These are phyloP conservation scores for Neosilurus mollespiculum DNA, from an alignment of 2,797 vertebrate species.

Conservation along the genomic window DNA sequence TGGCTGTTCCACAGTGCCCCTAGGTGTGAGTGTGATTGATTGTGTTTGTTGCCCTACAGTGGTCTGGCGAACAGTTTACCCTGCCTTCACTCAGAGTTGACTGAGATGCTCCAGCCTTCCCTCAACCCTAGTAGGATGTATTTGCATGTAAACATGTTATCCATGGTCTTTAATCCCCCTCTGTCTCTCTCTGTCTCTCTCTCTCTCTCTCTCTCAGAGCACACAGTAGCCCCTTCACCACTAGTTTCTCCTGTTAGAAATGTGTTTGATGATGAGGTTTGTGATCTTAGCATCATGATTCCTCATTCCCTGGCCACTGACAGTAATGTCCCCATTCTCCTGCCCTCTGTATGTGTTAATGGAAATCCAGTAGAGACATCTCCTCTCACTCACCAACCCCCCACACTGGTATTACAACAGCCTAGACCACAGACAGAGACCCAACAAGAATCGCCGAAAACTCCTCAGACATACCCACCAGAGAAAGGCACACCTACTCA, in stretches of 20 bases:
- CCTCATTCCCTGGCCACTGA: slow-evolving; percentile 65
- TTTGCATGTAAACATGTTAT: too few relatives aligned
- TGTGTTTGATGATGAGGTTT: slow-evolving; percentile 83
- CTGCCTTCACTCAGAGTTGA: too few relatives aligned
- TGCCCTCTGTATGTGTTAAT: slow-evolving; percentile 81
- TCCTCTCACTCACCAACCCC: slow-evolving; percentile 55
- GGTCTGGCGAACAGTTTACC: too few relatives aligned
- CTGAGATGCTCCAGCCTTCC: too few relatives aligned
- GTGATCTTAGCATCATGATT: slow-evolving; percentile 71
- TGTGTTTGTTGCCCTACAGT: too few relatives aligned
- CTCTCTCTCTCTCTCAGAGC: slow-evolving; percentile 66
- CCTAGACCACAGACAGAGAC: slow-evolving; percentile 27
- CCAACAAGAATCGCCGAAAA: slow-evolving; percentile 40
- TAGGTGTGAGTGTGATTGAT: too few relatives aligned
- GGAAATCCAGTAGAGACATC: slow-evolving; percentile 82
- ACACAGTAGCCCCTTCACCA: slow-evolving; percentile 79
- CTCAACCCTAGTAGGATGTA: too few relatives aligned
- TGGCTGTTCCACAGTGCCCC: too few relatives aligned
- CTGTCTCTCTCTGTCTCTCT: neutral
- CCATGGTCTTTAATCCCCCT: neutral
- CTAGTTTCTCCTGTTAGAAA: slow-evolving; percentile 79
- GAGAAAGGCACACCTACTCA: slow-evolving; percentile 29
- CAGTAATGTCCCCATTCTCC: slow-evolving; percentile 64
- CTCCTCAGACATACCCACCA: slow-evolving; percentile 32
- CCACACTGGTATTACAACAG: slow-evolving; percentile 49